Conservation (phyloP, 2,113 vertebrate species). For the Crotalus helleri region DNA sequence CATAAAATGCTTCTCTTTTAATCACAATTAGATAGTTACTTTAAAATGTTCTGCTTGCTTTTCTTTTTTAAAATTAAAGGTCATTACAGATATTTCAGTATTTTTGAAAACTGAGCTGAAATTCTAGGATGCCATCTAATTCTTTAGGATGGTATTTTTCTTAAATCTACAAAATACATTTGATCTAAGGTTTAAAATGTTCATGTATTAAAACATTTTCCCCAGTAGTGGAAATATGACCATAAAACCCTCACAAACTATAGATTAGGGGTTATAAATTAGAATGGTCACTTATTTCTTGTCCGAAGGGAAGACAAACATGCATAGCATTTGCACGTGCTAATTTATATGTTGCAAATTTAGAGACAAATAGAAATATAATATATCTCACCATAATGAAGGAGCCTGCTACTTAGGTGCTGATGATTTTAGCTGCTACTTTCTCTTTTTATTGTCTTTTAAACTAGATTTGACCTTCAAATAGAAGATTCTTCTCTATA, state of each 20-base stretch:
- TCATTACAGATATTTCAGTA: background rate
- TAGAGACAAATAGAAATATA: background rate
- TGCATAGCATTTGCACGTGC: background rate
- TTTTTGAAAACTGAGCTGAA: background rate
- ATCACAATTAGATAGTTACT: background rate
- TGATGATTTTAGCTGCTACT: background rate
- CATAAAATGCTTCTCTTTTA: background rate
- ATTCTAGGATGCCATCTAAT: background rate
- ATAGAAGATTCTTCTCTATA: background rate
- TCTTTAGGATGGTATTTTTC: background rate
- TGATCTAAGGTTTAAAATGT: background rate
- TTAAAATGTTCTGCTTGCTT: background rate
- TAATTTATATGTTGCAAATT: background rate
- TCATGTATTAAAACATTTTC: background rate
- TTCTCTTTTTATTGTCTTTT: background rate
- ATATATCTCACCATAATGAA: background rate
- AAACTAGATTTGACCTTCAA: background rate
- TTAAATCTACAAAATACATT: background rate
- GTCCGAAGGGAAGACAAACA: background rate
- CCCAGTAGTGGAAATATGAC: background rate
- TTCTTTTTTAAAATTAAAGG: background rate
- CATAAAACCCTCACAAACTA: background rate
- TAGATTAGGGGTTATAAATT: background rate
- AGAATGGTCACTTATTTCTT: background rate
- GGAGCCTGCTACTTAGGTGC: background rate